Base-by-base conservation (phyloP, 2,888 invertebrate species). In the Tenthredo livida region DNA sequence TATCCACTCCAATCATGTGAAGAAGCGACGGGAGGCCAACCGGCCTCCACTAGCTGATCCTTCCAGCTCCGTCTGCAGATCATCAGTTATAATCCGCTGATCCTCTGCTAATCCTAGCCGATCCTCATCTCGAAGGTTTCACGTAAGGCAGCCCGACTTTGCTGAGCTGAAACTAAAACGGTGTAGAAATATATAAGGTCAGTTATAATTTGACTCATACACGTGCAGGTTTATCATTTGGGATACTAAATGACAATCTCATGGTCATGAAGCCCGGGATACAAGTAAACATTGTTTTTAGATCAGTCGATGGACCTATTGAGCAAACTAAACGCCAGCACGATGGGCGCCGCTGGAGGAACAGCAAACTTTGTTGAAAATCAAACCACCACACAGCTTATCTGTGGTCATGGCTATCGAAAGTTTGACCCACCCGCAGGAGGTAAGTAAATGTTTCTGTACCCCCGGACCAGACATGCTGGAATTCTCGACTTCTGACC, bases 371-470 rank as follows among this genome's bases (percentile, higher is more conserved):
- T 84, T 5, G 17, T 82, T 72, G 88, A 73, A 86, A 87, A 86
- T 85, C 87, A 73, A 87, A 87, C 72, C 87, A 88, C 86, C 90
- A 92, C 89, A 37, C 87, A 87, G 80, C 87, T 89, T 75, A 87
- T 88, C 72, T 92, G 92, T 88, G 88, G 88, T 73, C 86, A 87
- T 72, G 89, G 87, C 47, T 90, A 90, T 86, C 89, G 88, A 70
- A 87, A 90, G 40, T 92, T 91, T 86, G 83, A 86, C 21, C 85
- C 88, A 6, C 91, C 92, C 0, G 88, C 89, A 0, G 90, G 88
- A 85, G 92, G 92, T 92, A 86, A 89, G 88, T 85, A 47, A 47
- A 25, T 67, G 17, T 33, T 67, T 33, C 67, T 33, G 12, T 33
- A 15, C 33, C n/a, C n/a, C n/a, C 67, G 33, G 67, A 17, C 33